Evolutionary conservation across 2,797 vertebrate species (phyloP), one percentile per base, ranked within the genome.

Genomic region (Leptatherina wallacei): DNA sequence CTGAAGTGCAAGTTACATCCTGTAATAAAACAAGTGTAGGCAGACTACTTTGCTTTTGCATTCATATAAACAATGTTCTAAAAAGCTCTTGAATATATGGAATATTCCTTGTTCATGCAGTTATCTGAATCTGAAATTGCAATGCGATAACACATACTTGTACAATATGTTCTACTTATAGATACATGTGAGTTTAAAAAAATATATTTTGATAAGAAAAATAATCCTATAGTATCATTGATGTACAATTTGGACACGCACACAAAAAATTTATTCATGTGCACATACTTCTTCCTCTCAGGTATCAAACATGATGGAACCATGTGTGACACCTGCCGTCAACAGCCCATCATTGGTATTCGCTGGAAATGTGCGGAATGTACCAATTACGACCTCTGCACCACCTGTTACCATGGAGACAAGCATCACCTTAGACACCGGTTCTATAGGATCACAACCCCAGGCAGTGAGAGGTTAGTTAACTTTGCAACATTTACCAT

Each of bases 361-460:
- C 96, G 98, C 81, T 99, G 98, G 98, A 99, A 99, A 85, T 99
- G 98, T 91, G 98, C 98, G 0, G 98, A 99, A 79, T 99, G 98
- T 91, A 99, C 98, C 20, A 99, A 99, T 94, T 99, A 99, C 44
- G 98, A 99, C 88, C 94, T 99, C 87, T 99, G 98, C 89, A 99
- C 98, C 36, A 97, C 98, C 58, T 99, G 98, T 92, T 99, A 99
- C 89, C 98, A 99, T 4, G 98, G 98, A 80, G 98, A 99, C 94
- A 99, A 99, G 78, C 98, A 99, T 93, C 98, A 99, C 85, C 92
- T 99, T 83, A 95, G 98, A 88, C 98, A 99, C 92, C 95, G 98
- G 29, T 99, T 99, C 94, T 99, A 99, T 87, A 96, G 98, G 91
- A 99, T 99, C 90, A 99, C 98, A 65, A 99, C 98, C 42, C 98